phyloP scores from a whole-genome alignment of 2,888 invertebrate species.

The Prosapia bicincta region DNA sequence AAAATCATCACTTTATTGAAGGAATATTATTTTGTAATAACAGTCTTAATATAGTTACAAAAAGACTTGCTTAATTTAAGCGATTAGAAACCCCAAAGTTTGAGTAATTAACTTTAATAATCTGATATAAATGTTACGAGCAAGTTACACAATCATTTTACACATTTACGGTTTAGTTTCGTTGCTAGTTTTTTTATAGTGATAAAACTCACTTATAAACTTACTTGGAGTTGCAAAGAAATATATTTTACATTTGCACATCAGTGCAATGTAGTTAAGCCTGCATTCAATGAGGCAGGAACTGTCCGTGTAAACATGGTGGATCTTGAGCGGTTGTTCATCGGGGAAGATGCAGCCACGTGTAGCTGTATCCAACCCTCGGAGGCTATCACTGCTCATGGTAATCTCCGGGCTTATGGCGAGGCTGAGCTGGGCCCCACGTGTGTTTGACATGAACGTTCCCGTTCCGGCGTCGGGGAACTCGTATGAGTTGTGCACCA shows the following conservation, averaged over 20 bases:
- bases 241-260: slow-evolving; percentile 37
- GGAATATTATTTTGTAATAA: no score
- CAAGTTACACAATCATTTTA: no score
- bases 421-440: slow-evolving; percentile 30
- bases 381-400: slow-evolving; percentile 33
- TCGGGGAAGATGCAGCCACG: slow-evolving; percentile 38
- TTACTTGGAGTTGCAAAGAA: slow-evolving; percentile 34
- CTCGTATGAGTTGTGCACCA: slow-evolving; percentile 37
- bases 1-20: no score
- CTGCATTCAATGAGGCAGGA: slow-evolving; percentile 38
- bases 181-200: no score
- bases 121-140: no score
- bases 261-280: slow-evolving; percentile 29
- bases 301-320: slow-evolving; percentile 37
- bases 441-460: slow-evolving; percentile 29
- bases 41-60: no score
- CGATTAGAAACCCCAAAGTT: no score
- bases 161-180: no score
- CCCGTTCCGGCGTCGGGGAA: slow-evolving; percentile 37
- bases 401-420: slow-evolving; percentile 35
- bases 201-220: no score
- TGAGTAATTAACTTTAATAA: no score
- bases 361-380: slow-evolving; percentile 26
- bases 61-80: no score
- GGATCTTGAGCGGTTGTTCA: slow-evolving; percentile 34